These are phyloP conservation scores for Adelges cooleyi DNA, from an alignment of 1,140 invertebrate genomes.

Conservation along the genomic window DNA sequence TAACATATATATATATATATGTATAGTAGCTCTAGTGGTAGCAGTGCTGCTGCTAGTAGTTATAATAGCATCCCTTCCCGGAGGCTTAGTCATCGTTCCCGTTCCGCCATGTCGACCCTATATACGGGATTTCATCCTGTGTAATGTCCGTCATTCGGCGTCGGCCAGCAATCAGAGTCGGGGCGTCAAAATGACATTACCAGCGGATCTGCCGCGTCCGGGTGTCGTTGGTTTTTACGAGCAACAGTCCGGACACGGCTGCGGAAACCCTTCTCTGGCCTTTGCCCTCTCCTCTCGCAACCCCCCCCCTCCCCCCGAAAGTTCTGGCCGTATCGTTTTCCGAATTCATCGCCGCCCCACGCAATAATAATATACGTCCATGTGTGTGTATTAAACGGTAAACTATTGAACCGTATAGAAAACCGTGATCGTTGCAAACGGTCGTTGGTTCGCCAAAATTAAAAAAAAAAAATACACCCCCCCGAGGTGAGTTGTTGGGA, in stretches of 20 bases:
- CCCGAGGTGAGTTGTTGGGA: not conserved
- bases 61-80: not conserved
- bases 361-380: too few species aligned
- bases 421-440: not conserved
- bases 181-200: constrained; percentile 15
- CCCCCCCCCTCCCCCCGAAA: not conserved
- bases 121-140: not conserved
- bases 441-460: not conserved
- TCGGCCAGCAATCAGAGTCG: constrained; percentile 11
- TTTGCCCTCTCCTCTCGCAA: too few species aligned
- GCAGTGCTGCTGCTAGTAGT: too few species aligned
- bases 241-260: constrained; percentile 2
- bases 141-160: constrained; percentile 13
- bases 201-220: not conserved
- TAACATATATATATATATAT: too few species aligned
- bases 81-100: constrained; percentile 21
- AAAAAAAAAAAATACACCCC: not conserved
- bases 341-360: not conserved
- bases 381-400: not conserved
- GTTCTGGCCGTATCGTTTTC: constrained; percentile 6
- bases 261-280: too few species aligned
- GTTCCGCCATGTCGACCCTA: not conserved
- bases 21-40: too few species aligned
- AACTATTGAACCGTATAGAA: not conserved
- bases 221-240: constrained; percentile 22